Conservation (phyloP, 1,140 invertebrate genomes). For the Psilanteris sp. region DNA sequence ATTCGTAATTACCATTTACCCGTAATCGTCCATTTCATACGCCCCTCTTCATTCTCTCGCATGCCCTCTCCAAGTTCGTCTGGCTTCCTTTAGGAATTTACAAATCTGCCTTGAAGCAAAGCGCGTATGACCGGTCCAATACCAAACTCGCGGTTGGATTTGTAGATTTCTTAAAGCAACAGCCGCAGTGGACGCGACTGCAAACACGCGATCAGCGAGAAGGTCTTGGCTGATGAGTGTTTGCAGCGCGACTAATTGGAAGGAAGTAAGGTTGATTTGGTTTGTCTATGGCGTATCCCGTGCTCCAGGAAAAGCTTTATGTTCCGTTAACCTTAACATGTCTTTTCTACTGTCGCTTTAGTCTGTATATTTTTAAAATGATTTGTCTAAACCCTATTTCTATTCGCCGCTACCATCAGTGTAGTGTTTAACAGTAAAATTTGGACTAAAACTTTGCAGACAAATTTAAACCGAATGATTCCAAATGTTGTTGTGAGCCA, state of each 20-base stretch:
- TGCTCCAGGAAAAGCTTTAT: conserved; percentile 11
- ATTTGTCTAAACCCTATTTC: not conserved
- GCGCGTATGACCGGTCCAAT: not conserved
- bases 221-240: conserved; percentile 1
- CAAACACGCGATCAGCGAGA: not conserved
- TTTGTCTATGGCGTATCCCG: conserved; percentile 24
- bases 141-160: conserved; percentile 4
- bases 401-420: too few species aligned
- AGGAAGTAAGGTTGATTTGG: conserved; percentile 56
- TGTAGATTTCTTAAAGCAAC: conserved; percentile 26
- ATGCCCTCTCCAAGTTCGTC: conserved; percentile 15
- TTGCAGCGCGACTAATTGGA: conserved; percentile 39
- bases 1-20: conserved; percentile 7
- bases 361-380: not conserved
- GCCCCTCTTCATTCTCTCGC: conserved; percentile 16
- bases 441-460: too few species aligned
- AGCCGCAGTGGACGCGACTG: conserved; percentile 18
- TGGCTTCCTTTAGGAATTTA: conserved; percentile 40
- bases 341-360: conserved; percentile 3
- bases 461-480: too few species aligned
- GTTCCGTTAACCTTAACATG: conserved; percentile 7
- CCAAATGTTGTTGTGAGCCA: conserved; percentile 55
- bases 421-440: too few species aligned
- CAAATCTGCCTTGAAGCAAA: conserved; percentile 26
- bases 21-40: conserved; percentile 33